A percentile compares a stretch with the other conserved stretches of the same genome.
phyloP scores from a whole-genome alignment of 2,797 vertebrate genomes.

The Hoplostethus mediterraneus region DNA sequence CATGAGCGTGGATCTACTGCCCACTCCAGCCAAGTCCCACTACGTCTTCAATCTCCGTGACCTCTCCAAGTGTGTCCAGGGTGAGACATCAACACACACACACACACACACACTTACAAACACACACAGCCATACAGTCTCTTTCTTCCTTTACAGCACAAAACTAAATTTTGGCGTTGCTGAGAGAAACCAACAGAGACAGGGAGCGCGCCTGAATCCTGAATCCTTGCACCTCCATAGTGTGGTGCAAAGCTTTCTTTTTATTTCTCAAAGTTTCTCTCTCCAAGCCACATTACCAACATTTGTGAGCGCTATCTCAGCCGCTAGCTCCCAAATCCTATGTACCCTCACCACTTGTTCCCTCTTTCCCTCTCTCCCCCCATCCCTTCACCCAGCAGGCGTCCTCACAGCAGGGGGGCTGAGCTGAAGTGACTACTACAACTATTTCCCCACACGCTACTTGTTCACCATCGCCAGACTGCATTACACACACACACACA shows the following conservation, averaged over 20 bases:
- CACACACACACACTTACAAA: neutral
- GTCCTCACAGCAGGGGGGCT: constrained; percentile 24
- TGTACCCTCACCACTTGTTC: constrained; percentile 1
- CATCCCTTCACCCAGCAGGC: constrained; percentile 33
- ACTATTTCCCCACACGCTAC: constrained; percentile 15
- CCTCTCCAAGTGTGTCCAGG: constrained; percentile 92
- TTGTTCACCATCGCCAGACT: constrained; percentile 20
- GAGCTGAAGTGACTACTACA: constrained; percentile 29
- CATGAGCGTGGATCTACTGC: constrained; percentile 90
- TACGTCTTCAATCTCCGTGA: constrained; percentile 92
- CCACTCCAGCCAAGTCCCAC: constrained; percentile 92
- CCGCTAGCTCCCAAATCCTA: constrained; percentile 17
- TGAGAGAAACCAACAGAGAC: constrained; percentile 16
- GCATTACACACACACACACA: constrained; percentile 17
- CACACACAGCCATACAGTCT: neutral
- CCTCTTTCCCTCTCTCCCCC: neutral
- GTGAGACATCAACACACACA: constrained; percentile 66
- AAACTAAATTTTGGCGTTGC: constrained; percentile 28
- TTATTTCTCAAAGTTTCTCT: constrained; percentile 27
- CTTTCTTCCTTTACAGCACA: neutral
- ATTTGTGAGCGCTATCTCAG: constrained; percentile 34
- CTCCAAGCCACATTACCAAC: constrained; percentile 45
- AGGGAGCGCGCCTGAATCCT: neutral
- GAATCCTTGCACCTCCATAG: constrained; percentile 21
- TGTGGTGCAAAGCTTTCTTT: constrained; percentile 3